Percentiles rank a stretch among this genome's conserved stretches.
These are phyloP conservation scores for Carassius carassius DNA, from an alignment of 2,113 vertebrate genomes.

Conservation along the genomic window DNA sequence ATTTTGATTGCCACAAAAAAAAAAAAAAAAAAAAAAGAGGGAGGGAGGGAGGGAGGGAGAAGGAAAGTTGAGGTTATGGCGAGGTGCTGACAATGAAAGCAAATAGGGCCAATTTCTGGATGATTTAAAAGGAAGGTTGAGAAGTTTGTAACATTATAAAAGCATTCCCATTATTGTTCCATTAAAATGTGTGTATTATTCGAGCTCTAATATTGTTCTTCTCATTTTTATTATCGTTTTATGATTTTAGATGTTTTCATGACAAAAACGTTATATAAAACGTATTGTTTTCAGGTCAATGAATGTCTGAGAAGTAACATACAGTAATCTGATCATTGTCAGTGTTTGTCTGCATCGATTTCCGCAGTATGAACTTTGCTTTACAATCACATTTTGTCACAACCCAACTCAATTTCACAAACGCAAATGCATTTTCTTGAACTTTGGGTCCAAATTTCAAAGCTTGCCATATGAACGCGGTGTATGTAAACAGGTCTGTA, in stretches of 20 bases:
- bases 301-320: too few species aligned
- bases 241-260: too few species aligned
- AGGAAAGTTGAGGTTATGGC: not conserved
- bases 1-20: not conserved
- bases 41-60: not conserved
- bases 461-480: slow-evolving; percentile 63
- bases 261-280: too few species aligned
- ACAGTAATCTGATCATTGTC: too few species aligned
- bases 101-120: not conserved
- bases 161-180: too few species aligned
- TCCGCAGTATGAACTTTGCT: not conserved
- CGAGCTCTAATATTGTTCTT: too few species aligned
- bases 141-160: not conserved
- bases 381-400: slow-evolving; percentile 40
- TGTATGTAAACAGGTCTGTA: slow-evolving; percentile 60
- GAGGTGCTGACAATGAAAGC: not conserved
- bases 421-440: slow-evolving; percentile 34
- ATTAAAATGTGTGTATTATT: too few species aligned
- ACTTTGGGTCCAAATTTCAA: slow-evolving; percentile 56
- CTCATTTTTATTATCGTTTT: not conserved
- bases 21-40: too few species aligned
- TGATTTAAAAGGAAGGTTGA: not conserved
- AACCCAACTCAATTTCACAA: not conserved
- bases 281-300: not conserved
- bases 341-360: not conserved